phyloP scores from a whole-genome alignment of 2,888 invertebrate genomes.

The Girardia tigrina region DNA sequence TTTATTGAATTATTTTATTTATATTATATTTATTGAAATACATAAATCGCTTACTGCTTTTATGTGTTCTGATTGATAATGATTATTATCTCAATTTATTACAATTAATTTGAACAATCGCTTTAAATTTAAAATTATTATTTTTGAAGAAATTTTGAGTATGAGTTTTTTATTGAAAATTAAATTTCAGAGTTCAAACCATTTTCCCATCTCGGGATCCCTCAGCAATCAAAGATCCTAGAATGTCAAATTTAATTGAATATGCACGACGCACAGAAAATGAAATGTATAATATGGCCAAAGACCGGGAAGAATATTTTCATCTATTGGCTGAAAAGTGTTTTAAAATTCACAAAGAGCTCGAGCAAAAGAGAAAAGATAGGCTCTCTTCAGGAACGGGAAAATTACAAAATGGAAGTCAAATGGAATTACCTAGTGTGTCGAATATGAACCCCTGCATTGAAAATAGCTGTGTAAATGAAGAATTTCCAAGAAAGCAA shows the following conservation, averaged over 20 bases:
- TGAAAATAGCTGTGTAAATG: not conserved
- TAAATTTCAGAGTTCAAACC: constrained; percentile 73
- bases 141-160: too few species aligned
- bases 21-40: too few species aligned
- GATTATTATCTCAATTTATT: too few species aligned
- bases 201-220: constrained; percentile 97
- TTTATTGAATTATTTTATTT: too few species aligned
- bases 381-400: not conserved
- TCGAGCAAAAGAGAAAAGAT: constrained; percentile 67
- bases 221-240: constrained; percentile 79
- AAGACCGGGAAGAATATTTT: constrained; percentile 91
- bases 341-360: constrained; percentile 94
- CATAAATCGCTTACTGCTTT: too few species aligned
- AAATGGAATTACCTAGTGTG: not conserved
- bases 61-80: too few species aligned
- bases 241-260: constrained; percentile 90
- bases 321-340: constrained; percentile 95
- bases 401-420: not conserved
- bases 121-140: too few species aligned
- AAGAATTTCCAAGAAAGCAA: constrained; percentile 4
- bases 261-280: constrained; percentile 97
- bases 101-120: too few species aligned
- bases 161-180: too few species aligned
- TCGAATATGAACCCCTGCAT: not conserved
- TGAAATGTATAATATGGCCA: constrained; percentile 97